Evolutionary conservation across 1,140 invertebrate species (phyloP).

Genomic region (Mycetomoellerius zeteki): DNA sequence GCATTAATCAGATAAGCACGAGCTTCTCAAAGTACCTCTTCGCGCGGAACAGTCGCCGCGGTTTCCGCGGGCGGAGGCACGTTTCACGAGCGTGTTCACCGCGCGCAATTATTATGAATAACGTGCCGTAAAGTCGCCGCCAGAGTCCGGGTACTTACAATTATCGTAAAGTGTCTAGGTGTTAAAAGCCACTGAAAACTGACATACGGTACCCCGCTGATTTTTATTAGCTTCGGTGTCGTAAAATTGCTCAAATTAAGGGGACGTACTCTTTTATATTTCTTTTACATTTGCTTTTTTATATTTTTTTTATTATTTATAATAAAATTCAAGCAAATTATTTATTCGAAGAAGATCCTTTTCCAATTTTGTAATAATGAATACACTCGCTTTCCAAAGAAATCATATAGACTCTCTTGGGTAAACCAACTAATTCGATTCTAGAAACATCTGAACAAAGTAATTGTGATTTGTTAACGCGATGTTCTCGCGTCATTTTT

Average conservation of each 20-base stretch:
- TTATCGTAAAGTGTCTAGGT: conserved; percentile 47
- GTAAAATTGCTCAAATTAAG: not conserved
- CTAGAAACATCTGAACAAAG: not conserved
- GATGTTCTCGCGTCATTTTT: not conserved
- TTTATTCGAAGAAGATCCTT: not conserved
- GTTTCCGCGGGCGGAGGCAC: conserved; percentile 15
- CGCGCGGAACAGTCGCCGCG: not conserved
- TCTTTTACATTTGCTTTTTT: not conserved
- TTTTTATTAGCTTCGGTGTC: conserved; percentile 33
- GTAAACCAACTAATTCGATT: not conserved
- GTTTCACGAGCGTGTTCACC: conserved; percentile 24
- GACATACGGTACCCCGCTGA: not conserved
- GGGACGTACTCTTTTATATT: not conserved
- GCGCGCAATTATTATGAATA: conserved; percentile 58
- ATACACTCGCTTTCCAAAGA: not conserved
- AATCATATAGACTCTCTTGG: not conserved
- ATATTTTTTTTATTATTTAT: too few relatives aligned
- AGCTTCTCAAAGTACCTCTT: not conserved
- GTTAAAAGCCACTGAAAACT: conserved; percentile 36
- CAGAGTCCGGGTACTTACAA: not conserved
- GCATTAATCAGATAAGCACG: conserved; percentile 54
- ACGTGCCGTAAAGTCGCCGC: conserved; percentile 34
- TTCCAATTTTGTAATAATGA: not conserved
- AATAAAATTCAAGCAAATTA: not conserved
- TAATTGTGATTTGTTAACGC: not conserved